Evolutionary conservation across 1,140 invertebrate genomes (phyloP).

Genomic region (Rhagoletis pomonella): DNA sequence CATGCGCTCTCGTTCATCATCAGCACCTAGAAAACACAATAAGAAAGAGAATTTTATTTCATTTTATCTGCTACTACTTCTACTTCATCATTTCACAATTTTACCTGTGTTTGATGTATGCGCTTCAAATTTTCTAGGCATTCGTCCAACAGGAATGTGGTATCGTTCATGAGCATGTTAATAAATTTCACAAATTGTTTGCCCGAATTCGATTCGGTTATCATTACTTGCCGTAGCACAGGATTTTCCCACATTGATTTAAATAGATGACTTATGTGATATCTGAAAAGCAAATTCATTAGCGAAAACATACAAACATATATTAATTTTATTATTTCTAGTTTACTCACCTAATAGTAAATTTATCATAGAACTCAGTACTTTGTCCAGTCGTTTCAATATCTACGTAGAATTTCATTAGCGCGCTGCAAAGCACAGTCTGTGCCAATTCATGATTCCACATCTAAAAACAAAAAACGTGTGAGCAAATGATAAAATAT

Average conservation of each 20-base stretch:
- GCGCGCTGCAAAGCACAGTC: constrained; percentile 85
- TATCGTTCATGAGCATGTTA: constrained; percentile 99
- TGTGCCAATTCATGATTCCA: constrained; percentile 92
- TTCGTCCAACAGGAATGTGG: constrained; percentile 97
- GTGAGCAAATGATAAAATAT: neutral
- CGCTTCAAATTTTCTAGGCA: constrained; percentile 95
- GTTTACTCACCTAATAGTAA: constrained; percentile 85
- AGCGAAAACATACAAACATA: constrained; percentile 38
- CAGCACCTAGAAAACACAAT: constrained; percentile 67
- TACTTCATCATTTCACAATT: neutral
- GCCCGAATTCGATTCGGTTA: constrained; percentile 87
- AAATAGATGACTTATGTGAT: constrained; percentile 97
- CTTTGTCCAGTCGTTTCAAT: constrained; percentile 98
- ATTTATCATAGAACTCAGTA: constrained; percentile 99
- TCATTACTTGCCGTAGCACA: constrained; percentile 81
- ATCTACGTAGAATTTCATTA: constrained; percentile 99
- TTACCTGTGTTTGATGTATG: constrained; percentile 96
- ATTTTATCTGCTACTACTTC: neutral
- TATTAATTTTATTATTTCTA: constrained; percentile 1
- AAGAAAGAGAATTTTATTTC: neutral
- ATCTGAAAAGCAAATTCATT: constrained; percentile 73
- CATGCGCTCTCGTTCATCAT: constrained; percentile 83
- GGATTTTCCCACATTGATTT: constrained; percentile 89
- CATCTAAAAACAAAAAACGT: constrained; percentile 76
- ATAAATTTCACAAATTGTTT: constrained; percentile 98